phyloP scores from a whole-genome alignment of 2,888 invertebrate species.

The Hirtodrosophila duncani region DNA sequence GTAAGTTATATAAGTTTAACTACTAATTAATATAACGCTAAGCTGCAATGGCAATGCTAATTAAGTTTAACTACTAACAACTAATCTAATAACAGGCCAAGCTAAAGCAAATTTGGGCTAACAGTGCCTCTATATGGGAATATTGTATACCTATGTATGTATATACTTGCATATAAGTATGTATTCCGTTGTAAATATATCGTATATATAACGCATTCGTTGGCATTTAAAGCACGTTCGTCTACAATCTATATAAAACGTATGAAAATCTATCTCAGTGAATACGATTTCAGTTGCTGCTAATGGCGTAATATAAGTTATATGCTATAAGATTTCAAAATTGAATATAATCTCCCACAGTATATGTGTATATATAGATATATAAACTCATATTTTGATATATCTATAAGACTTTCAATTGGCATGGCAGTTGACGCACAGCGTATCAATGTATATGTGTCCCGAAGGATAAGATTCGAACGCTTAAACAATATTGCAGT shows the following conservation, averaged over 20 bases:
- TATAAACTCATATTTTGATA: conserved; percentile 3
- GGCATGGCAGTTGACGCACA: conserved; percentile 31
- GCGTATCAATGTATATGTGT: not conserved
- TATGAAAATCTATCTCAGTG: too few species aligned
- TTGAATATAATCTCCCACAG: conserved; percentile 2
- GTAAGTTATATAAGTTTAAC: conserved; percentile 6
- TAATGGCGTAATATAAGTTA: conserved; percentile 2
- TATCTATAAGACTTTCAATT: conserved; percentile 6
- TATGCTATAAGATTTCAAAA: conserved; percentile 12
- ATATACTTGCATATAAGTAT: not conserved
- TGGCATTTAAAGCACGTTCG: too few species aligned
- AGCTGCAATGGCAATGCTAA: conserved; percentile 49
- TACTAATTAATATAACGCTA: conserved; percentile 31
- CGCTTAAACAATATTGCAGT: conserved; percentile 2
- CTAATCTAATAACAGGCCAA: conserved; percentile 45
- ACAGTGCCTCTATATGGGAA: conserved; percentile 22
- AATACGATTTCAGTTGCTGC: conserved; percentile 24
- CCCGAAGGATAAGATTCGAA: too few species aligned
- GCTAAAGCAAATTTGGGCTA: conserved; percentile 38
- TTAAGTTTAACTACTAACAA: conserved; percentile 24
- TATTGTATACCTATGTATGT: conserved; percentile 8
- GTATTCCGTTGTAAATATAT: conserved; percentile 5
- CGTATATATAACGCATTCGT: conserved; percentile 28
- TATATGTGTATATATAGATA: conserved; percentile 1
- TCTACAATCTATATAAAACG: too few species aligned